These are phyloP conservation scores for Trisateles emortualis DNA, from an alignment of 2,888 invertebrate genomes.

Conservation along the genomic window DNA sequence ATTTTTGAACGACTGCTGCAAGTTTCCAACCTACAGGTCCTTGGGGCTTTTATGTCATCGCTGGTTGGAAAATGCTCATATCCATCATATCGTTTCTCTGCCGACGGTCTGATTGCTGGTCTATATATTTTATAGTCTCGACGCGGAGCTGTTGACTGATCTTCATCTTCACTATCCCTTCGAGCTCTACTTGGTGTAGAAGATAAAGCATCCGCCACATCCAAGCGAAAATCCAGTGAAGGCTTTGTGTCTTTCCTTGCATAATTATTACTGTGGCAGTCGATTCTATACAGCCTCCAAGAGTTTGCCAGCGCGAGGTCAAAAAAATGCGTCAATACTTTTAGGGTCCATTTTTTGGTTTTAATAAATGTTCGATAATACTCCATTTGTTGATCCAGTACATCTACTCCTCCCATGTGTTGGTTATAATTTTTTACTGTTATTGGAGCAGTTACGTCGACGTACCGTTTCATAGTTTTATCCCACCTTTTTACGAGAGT, in stretches of 20 bases:
- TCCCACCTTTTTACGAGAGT: constrained; percentile 31
- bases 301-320: constrained; percentile 46
- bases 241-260: background rate
- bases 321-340: constrained; percentile 45
- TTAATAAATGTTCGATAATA: constrained; percentile 49
- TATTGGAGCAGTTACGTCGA: constrained; percentile 34
- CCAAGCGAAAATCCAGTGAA: constrained; percentile 1
- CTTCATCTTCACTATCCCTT: background rate
- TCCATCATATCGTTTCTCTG: too few species aligned
- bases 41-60: too few species aligned
- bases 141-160: too few species aligned
- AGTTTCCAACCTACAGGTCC: too few species aligned
- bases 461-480: constrained; percentile 27
- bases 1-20: too few species aligned
- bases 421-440: constrained; percentile 37
- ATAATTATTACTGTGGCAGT: constrained; percentile 1
- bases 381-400: constrained; percentile 45
- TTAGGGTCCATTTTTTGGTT: constrained; percentile 53
- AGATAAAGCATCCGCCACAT: background rate
- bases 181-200: background rate
- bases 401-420: constrained; percentile 35
- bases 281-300: constrained; percentile 38
- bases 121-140: too few species aligned
- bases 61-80: too few species aligned
- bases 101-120: too few species aligned